A percentile compares a stretch with the other conserved stretches of the same genome.
Evolutionary conservation across 2,888 invertebrate species (phyloP).

Genomic region (Isotomurus palustris): DNA sequence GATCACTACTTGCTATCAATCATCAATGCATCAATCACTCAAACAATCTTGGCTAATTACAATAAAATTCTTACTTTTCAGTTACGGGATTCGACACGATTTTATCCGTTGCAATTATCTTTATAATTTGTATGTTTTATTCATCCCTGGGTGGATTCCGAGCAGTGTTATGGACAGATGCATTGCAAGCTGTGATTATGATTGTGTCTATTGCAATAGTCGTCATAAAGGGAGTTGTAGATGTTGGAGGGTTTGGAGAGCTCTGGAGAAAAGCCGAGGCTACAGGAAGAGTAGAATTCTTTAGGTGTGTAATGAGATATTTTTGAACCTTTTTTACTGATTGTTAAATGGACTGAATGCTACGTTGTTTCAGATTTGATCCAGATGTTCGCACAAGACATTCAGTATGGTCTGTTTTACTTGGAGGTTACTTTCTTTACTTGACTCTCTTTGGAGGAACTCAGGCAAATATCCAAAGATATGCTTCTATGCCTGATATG

Average conservation of each 20-base stretch:
- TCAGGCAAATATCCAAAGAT: slow-evolving; percentile 31
- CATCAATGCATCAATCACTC: neutral
- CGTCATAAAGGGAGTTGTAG: slow-evolving; percentile 30
- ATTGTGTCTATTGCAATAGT: slow-evolving; percentile 29
- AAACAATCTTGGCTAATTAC: too few species aligned
- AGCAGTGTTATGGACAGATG: slow-evolving; percentile 41
- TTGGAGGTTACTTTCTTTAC: slow-evolving; percentile 28
- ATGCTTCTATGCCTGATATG: slow-evolving; percentile 26
- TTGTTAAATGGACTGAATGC: neutral
- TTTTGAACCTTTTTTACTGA: slow-evolving; percentile 1
- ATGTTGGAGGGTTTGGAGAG: slow-evolving; percentile 31
- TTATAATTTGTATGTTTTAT: slow-evolving; percentile 48
- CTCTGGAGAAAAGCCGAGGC: slow-evolving; percentile 27
- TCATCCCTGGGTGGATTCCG: slow-evolving; percentile 36
- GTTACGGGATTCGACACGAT: slow-evolving; percentile 66
- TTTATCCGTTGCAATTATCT: slow-evolving; percentile 63
- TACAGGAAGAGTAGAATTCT: slow-evolving; percentile 28
- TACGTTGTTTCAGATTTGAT: slow-evolving; percentile 26
- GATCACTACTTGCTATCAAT: neutral
- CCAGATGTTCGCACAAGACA: slow-evolving; percentile 29
- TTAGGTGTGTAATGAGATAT: slow-evolving; percentile 17
- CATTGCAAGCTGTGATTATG: slow-evolving; percentile 36
- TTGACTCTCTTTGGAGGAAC: slow-evolving; percentile 11
- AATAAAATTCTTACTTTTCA: slow-evolving; percentile 50
- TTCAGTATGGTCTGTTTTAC: slow-evolving; percentile 29